Conservation (phyloP, 2,113 vertebrate species). For the Apeltes quadracus region DNA sequence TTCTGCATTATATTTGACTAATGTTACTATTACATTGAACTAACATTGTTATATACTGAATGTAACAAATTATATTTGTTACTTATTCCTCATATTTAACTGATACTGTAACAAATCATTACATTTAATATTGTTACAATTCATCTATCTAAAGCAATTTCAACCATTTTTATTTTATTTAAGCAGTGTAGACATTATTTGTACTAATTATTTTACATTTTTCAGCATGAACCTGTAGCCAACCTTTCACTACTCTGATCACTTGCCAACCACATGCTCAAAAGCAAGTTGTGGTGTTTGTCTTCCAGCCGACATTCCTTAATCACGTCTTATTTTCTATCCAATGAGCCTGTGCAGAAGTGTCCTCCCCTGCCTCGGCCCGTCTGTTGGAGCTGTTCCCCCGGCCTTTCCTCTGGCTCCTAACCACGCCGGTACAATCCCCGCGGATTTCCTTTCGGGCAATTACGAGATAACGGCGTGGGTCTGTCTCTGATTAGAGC, state of each 20-base stretch:
- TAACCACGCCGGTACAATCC: too few relatives aligned
- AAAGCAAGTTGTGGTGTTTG: too few relatives aligned
- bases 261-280: not conserved
- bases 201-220: not conserved
- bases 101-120: not conserved
- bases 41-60: too few relatives aligned
- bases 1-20: not conserved
- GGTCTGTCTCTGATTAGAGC: conserved; percentile 58
- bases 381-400: too few relatives aligned
- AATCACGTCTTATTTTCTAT: not conserved
- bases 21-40: not conserved
- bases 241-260: not conserved
- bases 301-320: not conserved
- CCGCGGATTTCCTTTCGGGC: conserved; percentile 59
- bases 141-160: not conserved
- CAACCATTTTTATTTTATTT: not conserved
- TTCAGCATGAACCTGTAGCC: too few relatives aligned
- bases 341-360: not conserved
- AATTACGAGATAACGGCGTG: conserved; percentile 68
- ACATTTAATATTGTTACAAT: not conserved
- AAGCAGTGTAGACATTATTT: not conserved
- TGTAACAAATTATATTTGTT: not conserved
- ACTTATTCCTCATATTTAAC: not conserved
- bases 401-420: too few relatives aligned
- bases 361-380: too few relatives aligned